Conservation (phyloP, 2,888 invertebrate species). For the Baccha elongata region DNA sequence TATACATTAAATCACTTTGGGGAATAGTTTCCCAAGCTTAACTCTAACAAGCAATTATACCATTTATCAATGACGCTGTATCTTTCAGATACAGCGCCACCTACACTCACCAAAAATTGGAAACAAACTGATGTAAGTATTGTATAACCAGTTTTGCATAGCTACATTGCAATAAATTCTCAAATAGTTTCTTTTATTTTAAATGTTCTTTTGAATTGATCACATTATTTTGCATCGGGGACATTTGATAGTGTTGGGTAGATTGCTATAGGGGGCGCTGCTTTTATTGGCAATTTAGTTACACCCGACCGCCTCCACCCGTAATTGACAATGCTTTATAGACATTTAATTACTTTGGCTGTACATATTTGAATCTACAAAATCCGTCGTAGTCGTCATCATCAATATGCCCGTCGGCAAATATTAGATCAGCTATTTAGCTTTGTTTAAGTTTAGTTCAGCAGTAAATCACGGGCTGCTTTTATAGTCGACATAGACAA, state of each 20-base stretch:
- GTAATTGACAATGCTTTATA: neutral
- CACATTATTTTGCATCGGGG: constrained; percentile 32
- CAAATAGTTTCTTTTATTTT: constrained; percentile 15
- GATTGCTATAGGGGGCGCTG: neutral
- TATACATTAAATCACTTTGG: too few species aligned
- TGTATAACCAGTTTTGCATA: constrained; percentile 52
- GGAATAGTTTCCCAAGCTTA: neutral
- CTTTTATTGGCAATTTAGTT: constrained; percentile 20
- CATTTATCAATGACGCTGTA: constrained; percentile 52
- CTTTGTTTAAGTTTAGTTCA: constrained; percentile 3
- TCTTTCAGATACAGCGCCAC: constrained; percentile 25
- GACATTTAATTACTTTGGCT: constrained; percentile 26
- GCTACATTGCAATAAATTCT: constrained; percentile 35
- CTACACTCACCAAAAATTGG: neutral
- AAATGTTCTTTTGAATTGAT: constrained; percentile 19
- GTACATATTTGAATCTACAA: neutral
- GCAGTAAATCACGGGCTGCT: constrained; percentile 4
- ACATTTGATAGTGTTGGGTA: constrained; percentile 5
- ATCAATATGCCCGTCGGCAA: neutral
- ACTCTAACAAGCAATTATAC: constrained; percentile 41
- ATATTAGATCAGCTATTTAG: constrained; percentile 27
- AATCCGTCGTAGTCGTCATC: constrained; percentile 4
- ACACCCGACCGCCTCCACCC: constrained; percentile 1
- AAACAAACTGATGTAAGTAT: neutral
- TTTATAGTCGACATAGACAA: constrained; percentile 21